These are phyloP conservation scores for Chelon auratus DNA, from an alignment of 2,797 vertebrate genomes.

Conservation along the genomic window DNA sequence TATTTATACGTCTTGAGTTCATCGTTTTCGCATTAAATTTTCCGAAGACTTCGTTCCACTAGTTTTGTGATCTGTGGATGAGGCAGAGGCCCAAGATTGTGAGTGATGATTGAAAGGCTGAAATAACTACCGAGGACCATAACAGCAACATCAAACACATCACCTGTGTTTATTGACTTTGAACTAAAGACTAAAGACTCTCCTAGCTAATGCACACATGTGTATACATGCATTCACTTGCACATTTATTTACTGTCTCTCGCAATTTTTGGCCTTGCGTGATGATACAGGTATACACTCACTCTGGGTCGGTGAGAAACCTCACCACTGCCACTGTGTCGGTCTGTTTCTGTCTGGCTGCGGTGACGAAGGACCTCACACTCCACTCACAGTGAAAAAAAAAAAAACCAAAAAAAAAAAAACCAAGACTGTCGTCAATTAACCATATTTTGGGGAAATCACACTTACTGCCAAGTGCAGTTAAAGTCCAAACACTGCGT, in stretches of 20 bases:
- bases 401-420: constrained; percentile 10
- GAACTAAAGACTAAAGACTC: constrained; percentile 10
- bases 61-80: constrained; percentile 62
- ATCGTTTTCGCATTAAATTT: constrained; percentile 46
- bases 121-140: constrained; percentile 49
- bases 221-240: background rate
- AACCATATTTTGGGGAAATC: constrained; percentile 65
- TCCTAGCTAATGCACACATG: background rate
- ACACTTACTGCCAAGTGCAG: constrained; percentile 61
- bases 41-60: constrained; percentile 51
- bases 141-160: constrained; percentile 42
- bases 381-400: constrained; percentile 43
- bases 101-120: constrained; percentile 53
- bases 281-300: background rate
- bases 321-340: constrained; percentile 51
- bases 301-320: constrained; percentile 6
- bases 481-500: constrained; percentile 47
- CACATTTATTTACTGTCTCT: constrained; percentile 6
- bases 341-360: constrained; percentile 41
- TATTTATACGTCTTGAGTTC: constrained; percentile 20
- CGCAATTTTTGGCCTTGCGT: background rate
- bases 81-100: constrained; percentile 25
- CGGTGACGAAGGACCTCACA: constrained; percentile 48
- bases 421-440: constrained; percentile 57
- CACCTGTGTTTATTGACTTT: constrained; percentile 7